These are phyloP conservation scores for Clanis bilineata DNA, from an alignment of 2,888 invertebrate genomes.

Conservation along the genomic window DNA sequence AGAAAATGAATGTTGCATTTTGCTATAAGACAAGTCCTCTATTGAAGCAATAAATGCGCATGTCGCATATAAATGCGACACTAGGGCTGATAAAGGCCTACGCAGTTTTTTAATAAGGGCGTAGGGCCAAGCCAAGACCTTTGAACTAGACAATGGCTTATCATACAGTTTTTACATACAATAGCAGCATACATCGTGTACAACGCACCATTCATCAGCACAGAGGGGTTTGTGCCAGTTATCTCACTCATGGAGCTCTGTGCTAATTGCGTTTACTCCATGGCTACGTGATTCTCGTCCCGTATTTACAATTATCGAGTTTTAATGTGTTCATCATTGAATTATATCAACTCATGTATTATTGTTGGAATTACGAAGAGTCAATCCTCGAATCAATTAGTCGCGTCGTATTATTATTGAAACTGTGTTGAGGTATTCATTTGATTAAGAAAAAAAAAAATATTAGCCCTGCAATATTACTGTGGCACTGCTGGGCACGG, in stretches of 20 bases:
- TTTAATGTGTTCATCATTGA: not conserved
- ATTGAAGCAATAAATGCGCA: too few relatives aligned
- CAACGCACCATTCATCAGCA: constrained; percentile 5
- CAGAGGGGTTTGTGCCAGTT: constrained; percentile 37
- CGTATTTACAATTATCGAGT: constrained; percentile 20
- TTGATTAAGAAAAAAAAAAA: too few relatives aligned
- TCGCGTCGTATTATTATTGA: too few relatives aligned
- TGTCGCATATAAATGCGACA: not conserved
- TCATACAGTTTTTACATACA: not conserved
- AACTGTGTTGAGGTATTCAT: too few relatives aligned
- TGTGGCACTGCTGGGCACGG: too few relatives aligned
- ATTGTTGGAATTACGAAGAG: not conserved
- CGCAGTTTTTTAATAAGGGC: not conserved
- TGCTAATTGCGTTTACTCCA: constrained; percentile 40
- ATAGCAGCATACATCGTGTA: not conserved
- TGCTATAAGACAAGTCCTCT: not conserved
- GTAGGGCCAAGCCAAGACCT: constrained; percentile 2
- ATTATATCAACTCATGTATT: not conserved
- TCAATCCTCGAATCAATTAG: too few relatives aligned
- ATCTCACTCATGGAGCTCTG: constrained; percentile 48
- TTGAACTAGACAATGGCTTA: constrained; percentile 9
- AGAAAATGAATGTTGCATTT: not conserved
- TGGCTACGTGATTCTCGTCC: constrained; percentile 45
- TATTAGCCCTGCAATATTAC: too few relatives aligned
- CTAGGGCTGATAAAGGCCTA: not conserved